Evolutionary conservation across 2,113 vertebrate species (phyloP).

Genomic region (Piaya cayana): DNA sequence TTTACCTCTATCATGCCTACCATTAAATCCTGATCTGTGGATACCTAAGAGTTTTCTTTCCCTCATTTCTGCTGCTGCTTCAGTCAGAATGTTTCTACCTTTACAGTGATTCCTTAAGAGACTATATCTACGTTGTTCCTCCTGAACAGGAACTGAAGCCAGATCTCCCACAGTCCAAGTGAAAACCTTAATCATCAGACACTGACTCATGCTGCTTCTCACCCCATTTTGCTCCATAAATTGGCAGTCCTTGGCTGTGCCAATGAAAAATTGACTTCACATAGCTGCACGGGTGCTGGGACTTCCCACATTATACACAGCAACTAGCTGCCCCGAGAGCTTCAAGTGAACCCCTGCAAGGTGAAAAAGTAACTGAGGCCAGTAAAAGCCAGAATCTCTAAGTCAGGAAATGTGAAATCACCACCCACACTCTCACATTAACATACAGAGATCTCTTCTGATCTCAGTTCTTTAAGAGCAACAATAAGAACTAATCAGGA

Average conservation of each 20-base stretch:
- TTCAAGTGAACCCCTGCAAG: neutral
- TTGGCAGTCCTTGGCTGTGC: neutral
- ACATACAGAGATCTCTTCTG: neutral
- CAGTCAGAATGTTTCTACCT: neutral
- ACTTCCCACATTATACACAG: neutral
- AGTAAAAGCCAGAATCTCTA: neutral
- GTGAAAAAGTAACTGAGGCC: neutral
- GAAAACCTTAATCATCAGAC: slow-evolving; percentile 5
- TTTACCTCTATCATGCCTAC: neutral
- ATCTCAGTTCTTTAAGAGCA: neutral
- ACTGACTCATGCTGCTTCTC: neutral
- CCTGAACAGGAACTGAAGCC: neutral
- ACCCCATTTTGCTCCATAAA: neutral
- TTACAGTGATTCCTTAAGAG: neutral
- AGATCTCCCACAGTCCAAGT: neutral
- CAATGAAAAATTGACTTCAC: neutral
- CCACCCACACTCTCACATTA: neutral
- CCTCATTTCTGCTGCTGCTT: neutral
- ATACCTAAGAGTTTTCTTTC: neutral
- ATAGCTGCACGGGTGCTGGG: neutral
- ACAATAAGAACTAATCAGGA: neutral
- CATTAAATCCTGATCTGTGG: neutral
- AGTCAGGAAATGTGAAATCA: neutral
- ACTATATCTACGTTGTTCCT: neutral
- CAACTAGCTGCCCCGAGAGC: neutral